Evolutionary conservation across 2,888 invertebrate species (phyloP).

Genomic region (Xanthia icteritia): DNA sequence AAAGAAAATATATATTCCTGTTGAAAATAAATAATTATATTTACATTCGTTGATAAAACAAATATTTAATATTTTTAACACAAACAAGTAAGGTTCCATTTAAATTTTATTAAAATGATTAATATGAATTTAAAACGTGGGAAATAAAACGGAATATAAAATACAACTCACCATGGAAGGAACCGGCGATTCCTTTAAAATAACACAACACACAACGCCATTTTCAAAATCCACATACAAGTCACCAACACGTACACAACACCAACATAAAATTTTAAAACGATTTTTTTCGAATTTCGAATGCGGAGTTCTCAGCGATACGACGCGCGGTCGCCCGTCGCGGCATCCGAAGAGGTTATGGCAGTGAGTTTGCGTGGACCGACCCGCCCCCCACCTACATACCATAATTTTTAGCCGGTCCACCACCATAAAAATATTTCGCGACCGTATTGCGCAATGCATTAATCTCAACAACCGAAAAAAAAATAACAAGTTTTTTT

Average conservation of each 20-base stretch:
- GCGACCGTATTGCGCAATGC: constrained; percentile 85
- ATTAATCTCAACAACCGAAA: constrained; percentile 72
- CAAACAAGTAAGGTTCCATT: not conserved
- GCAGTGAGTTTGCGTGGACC: constrained; percentile 73
- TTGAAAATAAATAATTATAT: not conserved
- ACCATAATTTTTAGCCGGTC: constrained; percentile 77
- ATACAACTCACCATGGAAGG: constrained; percentile 69
- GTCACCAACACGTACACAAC: constrained; percentile 67
- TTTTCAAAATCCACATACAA: constrained; percentile 63
- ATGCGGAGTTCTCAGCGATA: constrained; percentile 55
- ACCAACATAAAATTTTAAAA: constrained; percentile 61
- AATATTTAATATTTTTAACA: constrained; percentile 1
- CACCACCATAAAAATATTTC: constrained; percentile 85
- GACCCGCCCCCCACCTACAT: constrained; percentile 69
- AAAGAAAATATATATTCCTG: not conserved
- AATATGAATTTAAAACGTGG: constrained; percentile 28
- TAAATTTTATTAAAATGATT: not conserved
- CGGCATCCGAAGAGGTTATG: constrained; percentile 79
- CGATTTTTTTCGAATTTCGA: constrained; percentile 64
- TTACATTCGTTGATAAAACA: not conserved
- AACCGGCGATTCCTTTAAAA: constrained; percentile 62
- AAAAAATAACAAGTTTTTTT: constrained; percentile 51
- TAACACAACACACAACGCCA: constrained; percentile 63
- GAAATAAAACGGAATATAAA: constrained; percentile 15
- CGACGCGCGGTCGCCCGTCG: constrained; percentile 72